Percentiles rank a stretch among this genome's conserved stretches.
phyloP scores from a whole-genome alignment of 64 coral and sea anemone species.

The Trachythela sp. region DNA sequence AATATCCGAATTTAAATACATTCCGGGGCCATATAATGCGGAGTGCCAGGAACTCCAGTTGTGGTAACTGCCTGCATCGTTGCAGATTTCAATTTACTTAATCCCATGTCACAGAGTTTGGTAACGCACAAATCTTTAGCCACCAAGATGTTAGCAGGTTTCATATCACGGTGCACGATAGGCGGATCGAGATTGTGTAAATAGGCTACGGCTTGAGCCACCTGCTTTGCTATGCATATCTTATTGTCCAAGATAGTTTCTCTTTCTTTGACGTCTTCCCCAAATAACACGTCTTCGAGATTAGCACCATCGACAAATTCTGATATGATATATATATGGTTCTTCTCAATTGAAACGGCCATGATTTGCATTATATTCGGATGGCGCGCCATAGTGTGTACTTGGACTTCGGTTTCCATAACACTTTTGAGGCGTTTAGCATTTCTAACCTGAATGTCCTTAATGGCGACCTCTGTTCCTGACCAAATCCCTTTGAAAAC shows the following conservation, averaged over 20 bases:
- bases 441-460: too few species aligned
- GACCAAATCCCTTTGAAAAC: neutral
- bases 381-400: neutral
- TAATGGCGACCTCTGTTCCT: neutral
- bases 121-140: neutral
- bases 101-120: neutral
- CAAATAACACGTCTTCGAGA: too few species aligned
- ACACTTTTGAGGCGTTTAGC: too few species aligned
- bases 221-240: neutral
- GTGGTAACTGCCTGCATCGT: neutral
- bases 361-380: neutral
- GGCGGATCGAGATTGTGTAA: neutral
- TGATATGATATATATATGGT: neutral
- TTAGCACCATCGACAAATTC: neutral
- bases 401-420: too few species aligned
- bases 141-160: neutral
- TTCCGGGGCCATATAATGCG: neutral
- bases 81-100: neutral
- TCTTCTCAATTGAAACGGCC: neutral
- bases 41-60: too few species aligned
- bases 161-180: neutral
- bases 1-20: neutral
- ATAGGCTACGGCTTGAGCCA: neutral
- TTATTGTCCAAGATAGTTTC: neutral
- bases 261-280: too few species aligned